These are phyloP conservation scores for Mesitornis unicolor DNA, from an alignment of 2,113 vertebrate species.

Conservation along the genomic window DNA sequence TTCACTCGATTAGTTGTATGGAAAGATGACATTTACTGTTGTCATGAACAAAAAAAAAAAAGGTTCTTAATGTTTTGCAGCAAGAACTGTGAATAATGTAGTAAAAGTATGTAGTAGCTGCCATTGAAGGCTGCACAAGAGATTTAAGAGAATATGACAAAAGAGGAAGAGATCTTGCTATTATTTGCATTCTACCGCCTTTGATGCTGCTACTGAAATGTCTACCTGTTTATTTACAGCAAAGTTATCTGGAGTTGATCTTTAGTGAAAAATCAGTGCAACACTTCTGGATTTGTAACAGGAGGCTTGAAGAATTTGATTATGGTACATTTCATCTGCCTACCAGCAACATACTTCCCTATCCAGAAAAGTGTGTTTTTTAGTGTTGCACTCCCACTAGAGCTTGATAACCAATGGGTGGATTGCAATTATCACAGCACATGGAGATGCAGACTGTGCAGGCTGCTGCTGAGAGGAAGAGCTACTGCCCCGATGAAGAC, in stretches of 20 bases:
- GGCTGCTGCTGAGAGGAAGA: neutral
- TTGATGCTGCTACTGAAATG: neutral
- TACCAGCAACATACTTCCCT: neutral
- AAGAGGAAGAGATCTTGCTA: neutral
- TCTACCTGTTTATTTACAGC: neutral
- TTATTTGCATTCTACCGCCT: neutral
- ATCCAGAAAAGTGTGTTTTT: neutral
- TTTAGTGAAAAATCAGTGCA: neutral
- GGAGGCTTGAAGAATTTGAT: neutral
- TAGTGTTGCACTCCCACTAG: neutral
- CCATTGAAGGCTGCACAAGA: neutral
- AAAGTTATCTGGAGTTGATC: neutral
- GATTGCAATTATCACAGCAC: neutral
- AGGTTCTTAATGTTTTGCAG: neutral
- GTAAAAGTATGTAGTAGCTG: neutral
- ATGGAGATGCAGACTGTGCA: neutral
- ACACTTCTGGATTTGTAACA: neutral
- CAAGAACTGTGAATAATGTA: neutral
- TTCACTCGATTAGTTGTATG: neutral
- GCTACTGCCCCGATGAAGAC: neutral
- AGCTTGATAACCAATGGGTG: neutral
- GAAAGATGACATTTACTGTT: neutral
- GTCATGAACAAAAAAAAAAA: neutral
- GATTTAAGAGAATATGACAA: neutral
- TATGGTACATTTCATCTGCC: neutral